Percentiles rank a stretch among this genome's conserved stretches.
Conservation (phyloP, 2,888 invertebrate species). For the Disparrhopalites patrizii region DNA sequence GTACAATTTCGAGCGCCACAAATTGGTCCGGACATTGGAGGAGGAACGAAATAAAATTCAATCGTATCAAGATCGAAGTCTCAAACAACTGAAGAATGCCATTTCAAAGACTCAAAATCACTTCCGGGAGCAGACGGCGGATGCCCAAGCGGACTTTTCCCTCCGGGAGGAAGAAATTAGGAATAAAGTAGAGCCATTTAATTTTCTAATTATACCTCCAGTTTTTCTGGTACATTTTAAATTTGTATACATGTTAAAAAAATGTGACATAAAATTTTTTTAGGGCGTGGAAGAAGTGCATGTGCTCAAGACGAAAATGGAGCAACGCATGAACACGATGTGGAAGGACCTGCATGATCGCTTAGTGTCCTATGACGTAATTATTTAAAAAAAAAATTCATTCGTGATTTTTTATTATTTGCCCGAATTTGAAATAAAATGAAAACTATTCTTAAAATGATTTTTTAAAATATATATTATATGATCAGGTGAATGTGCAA, state of each 20-base stretch:
- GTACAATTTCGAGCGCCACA: constrained; percentile 33
- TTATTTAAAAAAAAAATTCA: not conserved
- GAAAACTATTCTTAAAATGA: not conserved
- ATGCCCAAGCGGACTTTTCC: constrained; percentile 40
- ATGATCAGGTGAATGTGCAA: constrained; percentile 28
- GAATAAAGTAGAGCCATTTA: constrained; percentile 34
- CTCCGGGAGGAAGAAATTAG: constrained; percentile 43
- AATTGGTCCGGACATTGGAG: constrained; percentile 30
- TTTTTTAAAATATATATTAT: not conserved
- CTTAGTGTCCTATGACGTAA: constrained; percentile 42
- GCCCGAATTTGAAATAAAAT: not conserved
- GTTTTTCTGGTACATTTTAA: not conserved
- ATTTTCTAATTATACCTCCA: not conserved
- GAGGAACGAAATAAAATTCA: constrained; percentile 41
- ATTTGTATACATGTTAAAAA: not conserved
- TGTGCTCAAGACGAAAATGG: constrained; percentile 31
- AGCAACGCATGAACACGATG: constrained; percentile 33
- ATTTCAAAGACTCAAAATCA: constrained; percentile 35
- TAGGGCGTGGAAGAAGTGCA: constrained; percentile 44
- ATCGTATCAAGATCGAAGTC: constrained; percentile 39
- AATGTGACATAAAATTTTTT: not conserved
- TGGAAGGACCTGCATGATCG: constrained; percentile 40
- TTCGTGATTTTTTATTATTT: not conserved
- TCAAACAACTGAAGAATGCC: constrained; percentile 35
- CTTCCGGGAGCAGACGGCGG: constrained; percentile 36